A percentile compares a stretch with the other conserved stretches of the same genome.
Conservation (phyloP, 2,113 vertebrate genomes). For the Salvelinus sp. region DNA sequence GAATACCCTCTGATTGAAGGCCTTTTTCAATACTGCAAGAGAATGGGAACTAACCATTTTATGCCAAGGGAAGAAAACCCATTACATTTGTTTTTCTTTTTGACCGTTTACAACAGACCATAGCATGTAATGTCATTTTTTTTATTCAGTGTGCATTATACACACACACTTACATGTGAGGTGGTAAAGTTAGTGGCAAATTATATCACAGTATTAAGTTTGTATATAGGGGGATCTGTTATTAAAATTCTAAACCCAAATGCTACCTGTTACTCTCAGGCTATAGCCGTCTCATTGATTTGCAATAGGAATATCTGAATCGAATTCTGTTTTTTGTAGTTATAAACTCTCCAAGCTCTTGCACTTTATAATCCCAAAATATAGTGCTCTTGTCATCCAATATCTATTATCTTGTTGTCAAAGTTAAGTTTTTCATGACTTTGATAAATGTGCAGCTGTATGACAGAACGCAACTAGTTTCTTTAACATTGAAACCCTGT, state of each 20-base stretch:
- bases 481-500: too few relatives aligned
- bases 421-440: too few relatives aligned
- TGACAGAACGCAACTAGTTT: too few relatives aligned
- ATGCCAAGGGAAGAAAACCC: not conserved
- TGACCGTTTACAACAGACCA: slow-evolving; percentile 17
- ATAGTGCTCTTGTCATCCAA: too few relatives aligned
- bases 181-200: slow-evolving; percentile 30
- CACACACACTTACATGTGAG: slow-evolving; percentile 21
- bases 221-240: slow-evolving; percentile 57
- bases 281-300: too few relatives aligned
- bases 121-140: slow-evolving; percentile 36
- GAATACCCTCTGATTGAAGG: not conserved
- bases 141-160: slow-evolving; percentile 30
- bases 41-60: not conserved
- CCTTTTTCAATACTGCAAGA: not conserved
- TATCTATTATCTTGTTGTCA: too few relatives aligned
- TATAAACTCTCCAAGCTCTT: too few relatives aligned
- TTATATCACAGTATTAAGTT: slow-evolving; percentile 50
- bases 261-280: not conserved
- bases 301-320: too few relatives aligned
- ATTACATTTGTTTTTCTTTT: slow-evolving; percentile 11
- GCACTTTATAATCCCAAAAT: too few relatives aligned
- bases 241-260: slow-evolving; percentile 58
- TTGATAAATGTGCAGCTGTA: too few relatives aligned
- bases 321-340: too few relatives aligned